Base-by-base conservation (phyloP, 2,888 invertebrate genomes). In the Ephialtes manifestator region DNA sequence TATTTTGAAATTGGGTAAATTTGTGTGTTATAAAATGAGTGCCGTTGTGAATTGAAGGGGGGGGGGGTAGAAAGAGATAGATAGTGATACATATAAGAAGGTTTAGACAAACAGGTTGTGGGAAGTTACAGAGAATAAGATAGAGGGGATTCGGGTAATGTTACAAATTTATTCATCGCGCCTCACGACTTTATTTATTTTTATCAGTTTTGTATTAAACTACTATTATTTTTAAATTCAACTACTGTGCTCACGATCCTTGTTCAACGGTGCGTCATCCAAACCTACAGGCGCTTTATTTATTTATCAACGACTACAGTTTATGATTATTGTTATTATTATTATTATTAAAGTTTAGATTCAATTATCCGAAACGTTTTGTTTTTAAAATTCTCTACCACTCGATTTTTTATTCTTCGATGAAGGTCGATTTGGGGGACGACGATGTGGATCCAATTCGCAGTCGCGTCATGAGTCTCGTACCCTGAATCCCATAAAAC, bases 191-290 rank as follows among this genome's bases (percentile, higher is more conserved):
- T 24, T 28, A 31, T 68, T 70, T n/a, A n/a, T n/a, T 53, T 43
- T 43, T 46, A 35, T 53, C 2, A 18, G 13, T 58, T 2, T n/a
- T 60, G 51, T 51, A 18, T 35, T 55, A 35, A 35, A 60, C 55
- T 39, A 60, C 71, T 75, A 20, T 65, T 39, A 10, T 63, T 80
- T 55, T 65, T 81, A 58, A 70, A 63, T 35, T 60, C 39, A 58
- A 53, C 60, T 77, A 84, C 76, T 68, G 84, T 84, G 84, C 81
- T 72, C 60, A 76, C 76, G 76, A 68, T 77, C 67, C 71, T 77
- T 67, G 58, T 63, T 81, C 67, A 81, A 81, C 35, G 35, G 80
- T 84, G 80, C 80, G 65, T 31, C 81, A 80, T 83, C 75, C 75
- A 76, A 76, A 51, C 51, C 53, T 75, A 71, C 75, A 75, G 53